Evolutionary conservation across 2,113 vertebrate species (phyloP), one percentile per base, ranked within the genome.

Genomic region (Alexandromys fortis): DNA sequence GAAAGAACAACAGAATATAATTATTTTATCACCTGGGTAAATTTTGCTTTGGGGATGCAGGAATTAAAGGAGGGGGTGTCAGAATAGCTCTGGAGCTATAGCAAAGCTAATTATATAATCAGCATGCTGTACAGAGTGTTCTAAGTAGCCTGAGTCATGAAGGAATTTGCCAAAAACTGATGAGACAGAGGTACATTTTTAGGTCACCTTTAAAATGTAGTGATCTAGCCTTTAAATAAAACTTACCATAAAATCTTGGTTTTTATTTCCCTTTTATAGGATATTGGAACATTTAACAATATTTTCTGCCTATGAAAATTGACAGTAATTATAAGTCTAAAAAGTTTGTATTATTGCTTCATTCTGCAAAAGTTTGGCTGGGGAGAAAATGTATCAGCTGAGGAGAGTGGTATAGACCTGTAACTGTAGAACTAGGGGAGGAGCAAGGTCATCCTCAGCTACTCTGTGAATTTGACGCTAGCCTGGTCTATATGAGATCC

Each of bases 81-180:
- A 93, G 73, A 94, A 55, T 85, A 90, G 95, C 94, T 97, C 76
- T 96, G 93, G 85, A 95, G 93, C 93, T 94, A 49, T 24, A 92
- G 85, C 92, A 89, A 91, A 94, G 63, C 88, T 96, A 96, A 97
- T 97, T 97, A 96, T 97, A 95, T 94, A 95, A 96, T 93, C 95
- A 89, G 96, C 70, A 86, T 79, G 55, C 78, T 93, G 95, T 86
- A 97, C 93, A 55, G 90, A 92, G 58, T 95, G 95, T 97, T 97
- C 97, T 95, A 10, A 96, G 92, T 96, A 96, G 88, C 77, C 72
- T 97, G 97, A 96, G 93, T 98, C 97, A 97, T 97, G 82, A 89
- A 97, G 72, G 85, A 97, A 96, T 96, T 98, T 98, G 96, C 92
- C 96, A 97, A 96, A 97, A 96, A 86, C 95, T 97, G 83, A 97